These are phyloP conservation scores for Acanthosepion lycidas DNA, from an alignment of 2,888 invertebrate species.

Conservation along the genomic window DNA sequence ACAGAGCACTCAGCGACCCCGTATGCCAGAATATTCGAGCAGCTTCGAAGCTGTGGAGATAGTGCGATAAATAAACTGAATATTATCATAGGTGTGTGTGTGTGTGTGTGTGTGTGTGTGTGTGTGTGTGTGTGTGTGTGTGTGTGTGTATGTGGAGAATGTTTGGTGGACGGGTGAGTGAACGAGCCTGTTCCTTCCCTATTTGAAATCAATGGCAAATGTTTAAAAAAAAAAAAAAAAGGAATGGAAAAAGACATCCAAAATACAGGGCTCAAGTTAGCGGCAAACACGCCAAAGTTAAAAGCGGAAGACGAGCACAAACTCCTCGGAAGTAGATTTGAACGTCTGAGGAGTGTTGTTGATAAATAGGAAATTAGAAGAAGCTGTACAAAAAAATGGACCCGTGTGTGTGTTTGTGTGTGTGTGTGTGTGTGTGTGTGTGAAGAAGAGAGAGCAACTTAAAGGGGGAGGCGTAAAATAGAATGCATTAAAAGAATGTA, in stretches of 20 bases:
- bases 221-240: background rate
- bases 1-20: background rate
- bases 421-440: too few relatives aligned
- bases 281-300: background rate
- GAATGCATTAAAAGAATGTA: background rate
- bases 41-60: background rate
- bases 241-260: background rate
- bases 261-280: background rate
- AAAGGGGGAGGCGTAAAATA: too few relatives aligned
- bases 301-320: background rate
- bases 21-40: slow-evolving; percentile 15
- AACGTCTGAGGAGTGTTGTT: background rate
- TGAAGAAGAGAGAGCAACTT: too few relatives aligned
- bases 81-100: background rate
- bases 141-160: background rate
- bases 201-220: background rate
- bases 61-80: background rate
- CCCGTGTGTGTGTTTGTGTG: too few relatives aligned
- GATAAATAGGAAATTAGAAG: background rate
- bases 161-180: background rate
- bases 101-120: too few relatives aligned
- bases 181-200: background rate
- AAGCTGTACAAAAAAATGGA: background rate
- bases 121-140: too few relatives aligned
- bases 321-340: background rate